These are phyloP conservation scores for Leptothorax acervorum DNA, from an alignment of 2,888 invertebrate genomes.

Conservation along the genomic window DNA sequence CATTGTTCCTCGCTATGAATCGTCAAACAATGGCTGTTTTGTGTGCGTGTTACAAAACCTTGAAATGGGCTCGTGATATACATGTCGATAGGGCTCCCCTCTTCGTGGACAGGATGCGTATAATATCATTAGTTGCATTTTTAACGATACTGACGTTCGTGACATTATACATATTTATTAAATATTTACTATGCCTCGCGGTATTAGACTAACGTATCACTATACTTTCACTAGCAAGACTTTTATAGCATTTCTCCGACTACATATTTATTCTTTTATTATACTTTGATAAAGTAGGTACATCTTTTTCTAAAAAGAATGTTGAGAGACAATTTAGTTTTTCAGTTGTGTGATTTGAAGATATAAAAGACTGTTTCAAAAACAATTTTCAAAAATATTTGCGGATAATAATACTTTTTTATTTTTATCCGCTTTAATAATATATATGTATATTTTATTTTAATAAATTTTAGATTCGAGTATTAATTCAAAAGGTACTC, in stretches of 20 bases:
- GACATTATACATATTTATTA: neutral
- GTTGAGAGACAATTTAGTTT: neutral
- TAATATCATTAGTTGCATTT: conserved; percentile 30
- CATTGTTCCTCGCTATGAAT: conserved; percentile 27
- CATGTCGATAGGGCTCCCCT: neutral
- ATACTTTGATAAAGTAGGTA: neutral
- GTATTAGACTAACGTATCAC: neutral
- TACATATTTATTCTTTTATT: neutral
- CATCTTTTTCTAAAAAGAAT: neutral
- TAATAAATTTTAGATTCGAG: neutral
- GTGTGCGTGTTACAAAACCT: conserved; percentile 15
- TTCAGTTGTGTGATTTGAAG: neutral
- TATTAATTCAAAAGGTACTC: neutral
- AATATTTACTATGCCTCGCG: neutral
- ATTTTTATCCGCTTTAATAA: neutral
- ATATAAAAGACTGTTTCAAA: neutral
- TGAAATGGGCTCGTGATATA: conserved; percentile 19
- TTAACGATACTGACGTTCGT: conserved; percentile 4
- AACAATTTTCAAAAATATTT: neutral
- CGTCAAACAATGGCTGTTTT: conserved; percentile 28
- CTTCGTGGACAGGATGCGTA: conserved; percentile 3
- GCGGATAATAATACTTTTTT: neutral
- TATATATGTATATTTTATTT: neutral
- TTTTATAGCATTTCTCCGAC: neutral
- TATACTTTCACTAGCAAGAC: neutral